These are phyloP conservation scores for Rhyacophila evoluta DNA, from an alignment of 2,888 invertebrate species.

Conservation along the genomic window DNA sequence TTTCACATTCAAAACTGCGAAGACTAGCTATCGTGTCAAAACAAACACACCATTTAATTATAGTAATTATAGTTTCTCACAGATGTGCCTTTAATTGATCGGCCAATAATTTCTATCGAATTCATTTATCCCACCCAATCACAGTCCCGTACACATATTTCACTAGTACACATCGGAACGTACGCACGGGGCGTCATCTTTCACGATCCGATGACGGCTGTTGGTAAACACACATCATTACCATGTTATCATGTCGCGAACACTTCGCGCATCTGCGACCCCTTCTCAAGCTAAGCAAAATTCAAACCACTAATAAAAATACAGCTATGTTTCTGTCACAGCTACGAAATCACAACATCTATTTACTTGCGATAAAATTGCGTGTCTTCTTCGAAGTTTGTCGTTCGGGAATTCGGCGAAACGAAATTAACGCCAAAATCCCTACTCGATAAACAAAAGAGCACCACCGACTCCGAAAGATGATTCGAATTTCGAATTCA, in stretches of 20 bases:
- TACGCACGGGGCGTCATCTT: constrained; percentile 14
- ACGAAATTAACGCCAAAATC: neutral
- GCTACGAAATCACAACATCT: neutral
- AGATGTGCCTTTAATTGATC: neutral
- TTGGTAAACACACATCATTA: constrained; percentile 11
- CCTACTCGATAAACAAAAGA: neutral
- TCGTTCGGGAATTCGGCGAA: neutral
- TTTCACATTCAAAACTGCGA: neutral
- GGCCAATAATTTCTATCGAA: neutral
- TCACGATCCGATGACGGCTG: constrained; percentile 17
- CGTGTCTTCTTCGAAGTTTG: neutral
- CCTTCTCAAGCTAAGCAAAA: neutral
- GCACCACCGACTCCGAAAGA: neutral
- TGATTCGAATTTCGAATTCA: neutral
- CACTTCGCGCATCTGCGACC: neutral
- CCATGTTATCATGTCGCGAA: neutral
- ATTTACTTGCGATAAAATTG: neutral
- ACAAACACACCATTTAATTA: neutral
- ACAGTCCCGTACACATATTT: constrained; percentile 1
- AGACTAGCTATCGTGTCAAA: neutral
- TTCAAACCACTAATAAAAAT: neutral
- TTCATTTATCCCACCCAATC: constrained; percentile 19
- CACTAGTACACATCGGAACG: neutral
- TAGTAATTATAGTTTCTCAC: neutral
- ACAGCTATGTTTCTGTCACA: too few species aligned